Conservation (phyloP, 2,797 vertebrate species). For the Rousettus madagascariensis region DNA sequence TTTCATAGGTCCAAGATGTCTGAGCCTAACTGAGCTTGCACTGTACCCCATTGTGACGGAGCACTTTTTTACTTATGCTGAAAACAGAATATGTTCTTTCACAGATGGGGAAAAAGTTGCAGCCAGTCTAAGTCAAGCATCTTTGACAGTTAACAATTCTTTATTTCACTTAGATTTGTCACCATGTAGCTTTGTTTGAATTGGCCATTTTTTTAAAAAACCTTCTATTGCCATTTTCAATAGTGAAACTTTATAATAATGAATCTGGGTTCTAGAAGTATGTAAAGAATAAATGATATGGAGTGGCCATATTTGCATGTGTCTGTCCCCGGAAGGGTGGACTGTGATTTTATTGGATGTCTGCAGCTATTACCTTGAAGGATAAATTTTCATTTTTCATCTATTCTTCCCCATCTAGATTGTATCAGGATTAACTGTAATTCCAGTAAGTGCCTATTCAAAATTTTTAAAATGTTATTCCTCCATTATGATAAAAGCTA, state of each 20-base stretch:
- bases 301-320: constrained; percentile 91
- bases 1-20: constrained; percentile 81
- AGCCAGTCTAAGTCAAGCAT: constrained; percentile 84
- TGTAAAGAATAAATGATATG: constrained; percentile 81
- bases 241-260: constrained; percentile 80
- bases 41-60: constrained; percentile 88
- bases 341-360: constrained; percentile 97
- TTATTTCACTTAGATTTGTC: constrained; percentile 86
- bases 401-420: constrained; percentile 99
- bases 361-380: constrained; percentile 99
- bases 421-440: constrained; percentile 99
- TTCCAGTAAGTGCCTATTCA: constrained; percentile 99
- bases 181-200: constrained; percentile 95
- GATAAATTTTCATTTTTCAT: constrained; percentile 99
- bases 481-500: constrained; percentile 85
- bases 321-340: constrained; percentile 97
- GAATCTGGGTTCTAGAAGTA: constrained; percentile 83
- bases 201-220: constrained; percentile 88
- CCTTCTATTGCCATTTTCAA: constrained; percentile 81
- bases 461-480: constrained; percentile 91
- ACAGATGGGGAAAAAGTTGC: constrained; percentile 85
- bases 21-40: constrained; percentile 82
- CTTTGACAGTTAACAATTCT: constrained; percentile 83
- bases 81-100: constrained; percentile 85
- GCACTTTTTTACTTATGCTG: constrained; percentile 83